Conservation (phyloP, 2,888 invertebrate genomes). For the Andrena flavipes region DNA sequence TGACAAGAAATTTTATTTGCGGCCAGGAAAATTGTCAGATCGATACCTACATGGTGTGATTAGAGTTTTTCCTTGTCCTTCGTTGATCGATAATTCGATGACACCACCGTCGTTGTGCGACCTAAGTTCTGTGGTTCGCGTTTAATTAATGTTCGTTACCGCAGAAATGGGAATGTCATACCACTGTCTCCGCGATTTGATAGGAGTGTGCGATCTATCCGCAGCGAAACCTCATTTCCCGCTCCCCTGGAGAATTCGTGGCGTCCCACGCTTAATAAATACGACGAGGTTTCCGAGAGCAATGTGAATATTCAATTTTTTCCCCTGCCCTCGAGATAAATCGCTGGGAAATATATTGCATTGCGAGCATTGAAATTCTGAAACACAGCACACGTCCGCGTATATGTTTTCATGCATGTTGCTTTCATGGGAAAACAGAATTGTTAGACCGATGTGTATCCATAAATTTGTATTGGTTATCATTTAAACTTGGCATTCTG, state of each 20-base stretch:
- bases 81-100: background rate
- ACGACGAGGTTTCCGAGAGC: background rate
- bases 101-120: background rate
- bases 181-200: constrained; percentile 24
- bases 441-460: background rate
- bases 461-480: background rate
- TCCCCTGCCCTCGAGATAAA: background rate
- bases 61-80: background rate
- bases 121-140: constrained; percentile 9
- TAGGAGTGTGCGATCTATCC: background rate
- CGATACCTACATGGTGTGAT: background rate
- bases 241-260: constrained; percentile 9
- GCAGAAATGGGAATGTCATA: constrained; percentile 41
- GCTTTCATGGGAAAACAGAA: background rate
- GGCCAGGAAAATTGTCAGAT: background rate
- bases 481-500: background rate
- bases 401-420: background rate
- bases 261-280: constrained; percentile 17
- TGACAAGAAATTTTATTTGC: background rate
- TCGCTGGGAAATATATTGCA: constrained; percentile 1
- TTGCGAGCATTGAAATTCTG: background rate
- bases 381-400: background rate
- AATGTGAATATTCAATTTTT: constrained; percentile 7
- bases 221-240: constrained; percentile 6
- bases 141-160: constrained; percentile 62